Percentiles rank a stretch among this genome's conserved stretches.
Conservation (phyloP, 2,888 invertebrate genomes). For the Sphaeridia pumilis region DNA sequence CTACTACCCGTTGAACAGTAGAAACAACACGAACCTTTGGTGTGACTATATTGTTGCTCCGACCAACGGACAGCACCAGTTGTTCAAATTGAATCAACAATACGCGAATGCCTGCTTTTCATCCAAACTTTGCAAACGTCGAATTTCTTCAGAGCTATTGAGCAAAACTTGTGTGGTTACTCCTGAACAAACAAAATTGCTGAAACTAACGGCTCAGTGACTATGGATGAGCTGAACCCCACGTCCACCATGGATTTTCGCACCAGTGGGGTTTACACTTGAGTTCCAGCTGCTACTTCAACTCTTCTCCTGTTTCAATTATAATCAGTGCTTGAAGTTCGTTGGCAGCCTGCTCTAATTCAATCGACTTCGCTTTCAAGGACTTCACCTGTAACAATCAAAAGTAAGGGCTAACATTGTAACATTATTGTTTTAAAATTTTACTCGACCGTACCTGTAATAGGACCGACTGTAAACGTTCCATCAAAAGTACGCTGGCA, state of each 20-base stretch:
- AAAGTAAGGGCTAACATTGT: background rate
- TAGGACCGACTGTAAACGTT: slow-evolving; percentile 21
- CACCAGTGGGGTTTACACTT: too few relatives aligned
- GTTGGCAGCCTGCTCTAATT: slow-evolving; percentile 25
- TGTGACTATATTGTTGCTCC: slow-evolving; percentile 64
- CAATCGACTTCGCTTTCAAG: slow-evolving; percentile 20
- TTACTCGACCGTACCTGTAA: slow-evolving; percentile 19
- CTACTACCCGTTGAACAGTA: slow-evolving; percentile 41
- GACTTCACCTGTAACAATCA: slow-evolving; percentile 18
- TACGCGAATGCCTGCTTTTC: slow-evolving; percentile 50
- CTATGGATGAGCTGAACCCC: too few relatives aligned
- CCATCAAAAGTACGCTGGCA: slow-evolving; percentile 24
- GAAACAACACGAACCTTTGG: slow-evolving; percentile 34
- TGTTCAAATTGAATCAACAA: slow-evolving; percentile 54
- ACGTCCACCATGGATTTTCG: too few relatives aligned
- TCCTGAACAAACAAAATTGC: too few relatives aligned
- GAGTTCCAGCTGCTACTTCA: too few relatives aligned
- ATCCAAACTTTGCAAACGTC: slow-evolving; percentile 46
- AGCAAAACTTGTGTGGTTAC: slow-evolving; percentile 49
- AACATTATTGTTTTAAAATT: background rate
- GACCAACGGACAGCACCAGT: slow-evolving; percentile 59
- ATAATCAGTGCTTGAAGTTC: slow-evolving; percentile 30
- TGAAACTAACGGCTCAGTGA: too few relatives aligned
- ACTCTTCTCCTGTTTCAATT: slow-evolving; percentile 30
- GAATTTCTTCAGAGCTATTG: slow-evolving; percentile 42